These are phyloP conservation scores for Adelphocoris suturalis DNA, from an alignment of 2,888 invertebrate species.

Conservation along the genomic window DNA sequence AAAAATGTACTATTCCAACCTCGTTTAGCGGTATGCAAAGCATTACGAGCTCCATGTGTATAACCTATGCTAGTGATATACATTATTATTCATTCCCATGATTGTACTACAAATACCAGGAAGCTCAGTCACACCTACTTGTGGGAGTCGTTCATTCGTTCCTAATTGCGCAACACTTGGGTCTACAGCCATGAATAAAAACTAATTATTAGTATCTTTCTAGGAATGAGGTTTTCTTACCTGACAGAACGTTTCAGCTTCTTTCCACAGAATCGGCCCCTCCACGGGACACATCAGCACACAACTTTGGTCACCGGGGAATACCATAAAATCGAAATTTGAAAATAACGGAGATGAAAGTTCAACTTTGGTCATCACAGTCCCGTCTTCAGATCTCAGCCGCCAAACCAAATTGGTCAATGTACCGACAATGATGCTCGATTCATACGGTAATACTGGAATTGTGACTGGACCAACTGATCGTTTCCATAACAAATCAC, in stretches of 20 bases:
- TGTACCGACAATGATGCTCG: constrained; percentile 26
- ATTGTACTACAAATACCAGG: no score
- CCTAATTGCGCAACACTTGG: no score
- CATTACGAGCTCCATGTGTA: no score
- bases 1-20: no score
- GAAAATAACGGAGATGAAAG: constrained; percentile 44
- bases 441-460: constrained; percentile 19
- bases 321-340: background rate
- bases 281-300: constrained; percentile 37
- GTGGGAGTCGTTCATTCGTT: no score
- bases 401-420: background rate
- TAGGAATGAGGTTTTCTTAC: background rate
- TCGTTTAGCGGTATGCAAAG: no score
- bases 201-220: no score
- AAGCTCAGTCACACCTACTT: no score
- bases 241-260: background rate
- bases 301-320: background rate
- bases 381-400: constrained; percentile 18
- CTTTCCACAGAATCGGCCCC: constrained; percentile 11
- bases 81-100: no score
- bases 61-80: no score
- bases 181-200: no score
- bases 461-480: constrained; percentile 45
- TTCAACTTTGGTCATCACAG: background rate
- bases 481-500: constrained; percentile 28